Evolutionary conservation across 2,797 vertebrate species (phyloP), one percentile per base, ranked within the genome.

Genomic region (Dicrostonyx torquatus): DNA sequence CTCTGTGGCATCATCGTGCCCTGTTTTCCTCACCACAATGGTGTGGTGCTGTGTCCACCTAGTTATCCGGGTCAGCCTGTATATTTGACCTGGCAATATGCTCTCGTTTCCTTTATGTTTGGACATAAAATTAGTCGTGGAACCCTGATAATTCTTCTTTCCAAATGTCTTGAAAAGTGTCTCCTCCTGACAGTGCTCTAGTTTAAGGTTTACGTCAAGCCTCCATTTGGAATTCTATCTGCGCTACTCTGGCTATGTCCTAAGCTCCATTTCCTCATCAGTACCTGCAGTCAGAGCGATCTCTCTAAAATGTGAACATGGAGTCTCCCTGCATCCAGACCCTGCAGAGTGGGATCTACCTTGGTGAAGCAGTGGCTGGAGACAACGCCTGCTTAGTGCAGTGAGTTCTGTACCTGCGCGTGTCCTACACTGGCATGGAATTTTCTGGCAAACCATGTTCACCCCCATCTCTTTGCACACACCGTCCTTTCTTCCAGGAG

Each of bases 381-480:
- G 53, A 68, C 11, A 1, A 22, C 2, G 26, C 3, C 22, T 55
- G 3, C 1, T 4, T 40, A 5, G 0, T 17, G 37, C n/a, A n/a
- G n/a, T n/a, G 77, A 20, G 14, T 45, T 75, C 31, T 31, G 40
- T 9, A 53, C 12, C 12, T 1, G 1, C 13, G 2, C 2, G 9
- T 17, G 2, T 0, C 34, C 1, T 12, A 72, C n/a, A 11, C 17
- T 26, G 29, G 31, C 2, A 6, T 5, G 1, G 31, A 83, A 14
- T 4, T n/a, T 13, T 40, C 66, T 8, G 29, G 55, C 45, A 53
- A 12, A 24, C 15, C 3, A 2, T 29, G 17, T 53, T 48, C 2
- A 17, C 4, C 6, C 0, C 4, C 5, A 5, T 1, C 2, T 0
- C 1, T 87, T 58, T 75, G n/a, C 17, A 45, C 6, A 15, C 0